Conservation (phyloP, 2,797 vertebrate genomes). For the Pseudomugil gertrudae region DNA sequence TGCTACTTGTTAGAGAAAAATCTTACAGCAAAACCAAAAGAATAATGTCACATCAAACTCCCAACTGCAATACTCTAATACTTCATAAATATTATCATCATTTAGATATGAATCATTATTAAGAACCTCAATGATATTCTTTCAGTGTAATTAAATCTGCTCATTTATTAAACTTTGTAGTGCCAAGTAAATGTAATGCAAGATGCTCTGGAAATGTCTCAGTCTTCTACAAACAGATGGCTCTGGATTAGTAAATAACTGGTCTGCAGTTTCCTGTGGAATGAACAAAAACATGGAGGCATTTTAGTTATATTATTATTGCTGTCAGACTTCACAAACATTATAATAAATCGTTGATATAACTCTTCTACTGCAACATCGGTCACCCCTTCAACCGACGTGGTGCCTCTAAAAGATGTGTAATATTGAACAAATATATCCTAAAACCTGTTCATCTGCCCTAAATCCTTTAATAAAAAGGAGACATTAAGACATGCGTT, state of each 20-base stretch:
- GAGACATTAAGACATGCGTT: slow-evolving; percentile 56
- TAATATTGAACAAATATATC: background rate
- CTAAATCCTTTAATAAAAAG: slow-evolving; percentile 24
- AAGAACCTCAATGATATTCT: slow-evolving; percentile 76
- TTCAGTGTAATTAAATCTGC: slow-evolving; percentile 79
- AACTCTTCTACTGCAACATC: slow-evolving; percentile 3
- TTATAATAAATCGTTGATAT: slow-evolving; percentile 8
- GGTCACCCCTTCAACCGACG: slow-evolving; percentile 34
- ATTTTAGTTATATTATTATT: slow-evolving; percentile 31
- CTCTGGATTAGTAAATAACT: slow-evolving; percentile 68
- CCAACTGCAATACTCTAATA: slow-evolving; percentile 69
- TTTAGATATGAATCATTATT: slow-evolving; percentile 83
- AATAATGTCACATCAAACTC: slow-evolving; percentile 72
- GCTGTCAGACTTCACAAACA: slow-evolving; percentile 33
- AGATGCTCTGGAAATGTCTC: slow-evolving; percentile 70
- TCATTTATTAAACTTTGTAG: slow-evolving; percentile 53
- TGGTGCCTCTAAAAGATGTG: slow-evolving; percentile 29
- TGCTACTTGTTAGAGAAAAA: slow-evolving; percentile 58
- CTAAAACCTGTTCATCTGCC: slow-evolving; percentile 7
- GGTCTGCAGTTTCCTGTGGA: slow-evolving; percentile 47
- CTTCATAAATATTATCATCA: slow-evolving; percentile 81
- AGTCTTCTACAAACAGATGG: slow-evolving; percentile 78
- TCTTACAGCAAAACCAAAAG: slow-evolving; percentile 59
- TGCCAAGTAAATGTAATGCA: slow-evolving; percentile 68
- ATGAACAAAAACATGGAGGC: slow-evolving; percentile 48